Percentiles rank a stretch among this genome's conserved stretches.
These are phyloP conservation scores for Mus spretus DNA, from an alignment of 2,797 vertebrate genomes.

Conservation along the genomic window DNA sequence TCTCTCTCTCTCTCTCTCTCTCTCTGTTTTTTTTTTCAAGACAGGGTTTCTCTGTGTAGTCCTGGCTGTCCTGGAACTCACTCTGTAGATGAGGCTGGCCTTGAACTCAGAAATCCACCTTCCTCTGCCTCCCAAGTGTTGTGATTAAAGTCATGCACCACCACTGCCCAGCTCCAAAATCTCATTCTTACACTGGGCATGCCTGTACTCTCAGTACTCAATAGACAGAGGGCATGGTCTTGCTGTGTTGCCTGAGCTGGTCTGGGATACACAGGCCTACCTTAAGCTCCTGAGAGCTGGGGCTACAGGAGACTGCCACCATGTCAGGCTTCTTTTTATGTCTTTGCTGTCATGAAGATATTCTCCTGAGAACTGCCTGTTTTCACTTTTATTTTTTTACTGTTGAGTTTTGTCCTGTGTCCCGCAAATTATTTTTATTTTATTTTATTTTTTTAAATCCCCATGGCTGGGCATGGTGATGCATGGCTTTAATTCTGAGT, in stretches of 20 bases:
- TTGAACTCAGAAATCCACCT: too few species aligned
- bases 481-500: background rate
- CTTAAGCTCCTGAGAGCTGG: background rate
- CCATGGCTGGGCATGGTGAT: background rate
- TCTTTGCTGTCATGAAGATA: background rate
- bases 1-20: too few species aligned
- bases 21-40: too few species aligned
- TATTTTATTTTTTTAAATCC: background rate
- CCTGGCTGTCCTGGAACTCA: too few species aligned
- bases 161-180: background rate
- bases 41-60: too few species aligned
- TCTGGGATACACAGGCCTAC: background rate
- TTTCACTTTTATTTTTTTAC: background rate
- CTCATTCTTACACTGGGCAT: background rate
- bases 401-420: background rate
- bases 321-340: background rate
- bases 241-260: background rate
- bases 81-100: too few species aligned
- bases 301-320: background rate
- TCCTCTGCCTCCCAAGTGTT: too few species aligned
- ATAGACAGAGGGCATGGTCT: background rate
- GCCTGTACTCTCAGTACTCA: background rate
- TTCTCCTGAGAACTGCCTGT: background rate
- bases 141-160: too few species aligned
- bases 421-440: background rate